Evolutionary conservation across 2,113 vertebrate species (phyloP).

Genomic region (Oryctolagus cuniculus): mOryCun1.1 NC_091453.1:13124501-13125000

Average conservation of each 20-base stretch:
- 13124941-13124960: slow-evolving; percentile 8
- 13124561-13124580: not conserved
- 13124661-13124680: not conserved
- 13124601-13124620: not conserved
- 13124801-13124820: not conserved
- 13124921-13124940: not conserved
- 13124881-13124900: not conserved
- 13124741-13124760: not conserved
- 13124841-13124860: not conserved
- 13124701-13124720: not conserved
- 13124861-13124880: slow-evolving; percentile 7
- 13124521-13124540: not conserved
- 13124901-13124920: not conserved
- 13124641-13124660: not conserved
- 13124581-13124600: not conserved
- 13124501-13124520: not conserved
- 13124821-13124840: not conserved
- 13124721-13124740: not conserved
- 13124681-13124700: not conserved
- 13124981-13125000: not conserved
- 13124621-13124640: not conserved
- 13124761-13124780: not conserved
- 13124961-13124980: not conserved
- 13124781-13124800: not conserved
- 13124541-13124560: not conserved